Evolutionary conservation across 2,888 invertebrate genomes (phyloP), one percentile per base, ranked within the genome.

Genomic region (Steinernema scapterisci): DNA sequence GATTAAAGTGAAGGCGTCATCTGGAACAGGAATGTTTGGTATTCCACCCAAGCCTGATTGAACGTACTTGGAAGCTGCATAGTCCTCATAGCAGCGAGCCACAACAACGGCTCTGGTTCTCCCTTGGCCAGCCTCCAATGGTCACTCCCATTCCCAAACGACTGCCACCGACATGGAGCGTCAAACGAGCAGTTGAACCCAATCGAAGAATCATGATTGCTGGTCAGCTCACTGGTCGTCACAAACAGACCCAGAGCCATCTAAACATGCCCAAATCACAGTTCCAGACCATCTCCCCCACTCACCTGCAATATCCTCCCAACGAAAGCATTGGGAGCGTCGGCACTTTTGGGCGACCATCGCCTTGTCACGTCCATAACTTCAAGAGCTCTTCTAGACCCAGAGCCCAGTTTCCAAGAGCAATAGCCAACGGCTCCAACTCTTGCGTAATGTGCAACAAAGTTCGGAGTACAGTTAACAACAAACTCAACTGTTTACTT

Each of bases 71-170:
- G 86, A 51, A 84, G 76, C 75, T 83, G 82, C 83, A 84, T 84
- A 11, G 86, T 86, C 43, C 86, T 86, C 21, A 86, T 86, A n/a
- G 85, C 85, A 11, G 86, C 86, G 48, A 86, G 70, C 86, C 86
- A 86, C 44, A 86, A 76, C 11, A 86, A 73, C 71, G 81, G 79
- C 56, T 86, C 86, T 6, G 86, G 86, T 72, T 86, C 84, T n/a
- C 86, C 86, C 51, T 78, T 76, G 0, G 84, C 86, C 23, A 85
- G 75, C 71, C 81, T 74, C 86, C 86, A 86, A 43, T 80, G 72
- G 71, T 79, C 73, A 78, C 71, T 21, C 0, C 75, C 73, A 23
- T 72, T 43, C 13, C 83, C 83, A 6, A 77, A 56, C 1, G 76
- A 75, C 38, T 45, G 46, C 80, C 80, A 86, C 77, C 85, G 76